phyloP scores from a whole-genome alignment of 2,888 invertebrate species.

The Cheiracanthium punctorium region DNA sequence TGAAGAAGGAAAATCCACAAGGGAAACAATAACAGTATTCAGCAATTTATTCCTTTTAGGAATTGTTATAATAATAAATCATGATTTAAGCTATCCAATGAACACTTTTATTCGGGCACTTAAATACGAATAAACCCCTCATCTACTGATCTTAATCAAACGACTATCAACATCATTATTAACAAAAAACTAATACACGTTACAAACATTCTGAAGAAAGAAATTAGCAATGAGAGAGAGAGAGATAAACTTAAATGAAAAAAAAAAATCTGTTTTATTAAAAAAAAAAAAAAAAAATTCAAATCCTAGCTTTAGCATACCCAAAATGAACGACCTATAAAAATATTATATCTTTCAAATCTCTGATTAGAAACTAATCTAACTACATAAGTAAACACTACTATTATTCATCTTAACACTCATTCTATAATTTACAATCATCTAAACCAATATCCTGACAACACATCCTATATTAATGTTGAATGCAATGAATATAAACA shows the following conservation, averaged over 20 bases:
- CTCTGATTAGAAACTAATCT: neutral
- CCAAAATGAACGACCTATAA: neutral
- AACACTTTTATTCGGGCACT: slow-evolving; percentile 21
- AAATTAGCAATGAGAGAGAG: neutral
- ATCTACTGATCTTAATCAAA: too few relatives aligned
- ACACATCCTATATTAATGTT: neutral
- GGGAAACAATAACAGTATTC: neutral
- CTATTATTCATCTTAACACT: neutral
- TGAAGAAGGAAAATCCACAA: slow-evolving; percentile 36
- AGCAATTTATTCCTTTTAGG: slow-evolving; percentile 1
- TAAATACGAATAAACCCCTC: neutral
- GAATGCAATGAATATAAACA: neutral
- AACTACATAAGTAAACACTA: neutral
- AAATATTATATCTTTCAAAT: neutral
- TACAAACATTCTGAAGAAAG: neutral
- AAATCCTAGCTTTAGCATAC: neutral
- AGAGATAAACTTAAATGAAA: neutral
- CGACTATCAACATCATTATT: too few relatives aligned
- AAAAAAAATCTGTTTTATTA: neutral
- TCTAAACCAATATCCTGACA: neutral
- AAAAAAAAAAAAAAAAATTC: too few relatives aligned
- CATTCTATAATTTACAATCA: neutral
- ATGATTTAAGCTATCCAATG: slow-evolving; percentile 28
- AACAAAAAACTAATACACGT: neutral
- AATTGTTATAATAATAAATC: neutral